Percentiles rank a stretch among this genome's conserved stretches.
These are phyloP conservation scores for Vanessa cardui DNA, from an alignment of 2,888 invertebrate genomes.

Conservation along the genomic window DNA sequence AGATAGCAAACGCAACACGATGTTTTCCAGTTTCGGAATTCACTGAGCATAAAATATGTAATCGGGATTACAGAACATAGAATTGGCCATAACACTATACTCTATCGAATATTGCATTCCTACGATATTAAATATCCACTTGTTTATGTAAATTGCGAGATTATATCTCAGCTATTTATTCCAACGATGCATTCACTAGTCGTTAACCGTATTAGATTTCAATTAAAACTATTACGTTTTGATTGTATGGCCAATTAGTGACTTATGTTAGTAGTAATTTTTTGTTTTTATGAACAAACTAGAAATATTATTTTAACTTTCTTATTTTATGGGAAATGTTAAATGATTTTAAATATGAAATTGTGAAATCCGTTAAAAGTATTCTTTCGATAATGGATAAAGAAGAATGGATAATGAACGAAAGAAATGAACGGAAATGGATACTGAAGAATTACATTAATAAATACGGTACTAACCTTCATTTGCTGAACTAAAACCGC, in stretches of 20 bases:
- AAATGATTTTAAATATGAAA: neutral
- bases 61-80: conserved; percentile 13
- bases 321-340: neutral
- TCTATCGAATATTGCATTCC: conserved; percentile 23
- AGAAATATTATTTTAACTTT: conserved; percentile 9
- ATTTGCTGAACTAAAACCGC: conserved; percentile 82
- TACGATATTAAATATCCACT: conserved; percentile 27
- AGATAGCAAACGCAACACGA: neutral
- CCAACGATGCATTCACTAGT: conserved; percentile 28
- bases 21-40: conserved; percentile 3
- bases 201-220: conserved; percentile 19
- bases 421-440: too few relatives aligned
- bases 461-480: conserved; percentile 66
- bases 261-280: conserved; percentile 12
- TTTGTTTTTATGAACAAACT: conserved; percentile 7
- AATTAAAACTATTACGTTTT: conserved; percentile 22
- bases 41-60: conserved; percentile 13
- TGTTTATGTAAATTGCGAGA: conserved; percentile 35
- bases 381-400: neutral
- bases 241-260: conserved; percentile 19
- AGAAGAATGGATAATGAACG: too few relatives aligned
- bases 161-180: conserved; percentile 33
- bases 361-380: conserved; percentile 3
- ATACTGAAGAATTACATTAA: neutral
- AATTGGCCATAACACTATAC: conserved; percentile 15